These are phyloP conservation scores for Platichthys stellatus DNA, from an alignment of 2,113 vertebrate species.

Conservation along the genomic window DNA sequence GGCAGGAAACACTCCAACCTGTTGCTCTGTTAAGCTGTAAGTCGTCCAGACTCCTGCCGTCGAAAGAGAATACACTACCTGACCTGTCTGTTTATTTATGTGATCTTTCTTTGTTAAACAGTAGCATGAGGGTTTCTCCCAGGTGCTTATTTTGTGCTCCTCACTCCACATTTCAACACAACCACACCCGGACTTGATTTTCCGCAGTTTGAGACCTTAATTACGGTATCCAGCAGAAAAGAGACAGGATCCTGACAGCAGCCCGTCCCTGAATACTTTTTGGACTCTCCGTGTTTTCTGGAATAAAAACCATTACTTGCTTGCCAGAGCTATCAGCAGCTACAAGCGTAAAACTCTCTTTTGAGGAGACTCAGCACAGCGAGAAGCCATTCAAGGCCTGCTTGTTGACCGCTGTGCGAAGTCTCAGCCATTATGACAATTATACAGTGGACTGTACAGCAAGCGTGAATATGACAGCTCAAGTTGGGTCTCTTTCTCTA, in stretches of 20 bases:
- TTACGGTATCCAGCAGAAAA: slow-evolving; percentile 47
- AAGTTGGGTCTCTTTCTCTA: slow-evolving; percentile 7
- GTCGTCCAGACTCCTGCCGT: background rate
- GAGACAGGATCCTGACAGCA: slow-evolving; percentile 28
- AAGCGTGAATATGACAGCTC: slow-evolving; percentile 12
- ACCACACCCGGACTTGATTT: slow-evolving; percentile 63
- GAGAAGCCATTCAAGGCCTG: slow-evolving; percentile 46
- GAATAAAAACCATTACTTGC: slow-evolving; percentile 32
- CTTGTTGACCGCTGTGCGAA: slow-evolving; percentile 50
- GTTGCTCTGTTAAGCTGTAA: too few relatives aligned
- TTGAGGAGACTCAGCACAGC: slow-evolving; percentile 34
- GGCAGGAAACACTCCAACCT: too few relatives aligned
- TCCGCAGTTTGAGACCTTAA: slow-evolving; percentile 59
- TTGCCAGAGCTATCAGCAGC: slow-evolving; percentile 45
- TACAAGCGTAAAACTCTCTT: slow-evolving; percentile 20
- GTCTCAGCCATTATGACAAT: slow-evolving; percentile 52
- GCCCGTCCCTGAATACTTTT: slow-evolving; percentile 26
- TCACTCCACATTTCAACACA: slow-evolving; percentile 35
- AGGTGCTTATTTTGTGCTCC: slow-evolving; percentile 58
- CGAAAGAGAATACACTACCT: too few relatives aligned
- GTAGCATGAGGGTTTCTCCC: slow-evolving; percentile 26
- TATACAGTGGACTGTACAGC: slow-evolving; percentile 16
- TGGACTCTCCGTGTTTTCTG: slow-evolving; percentile 38
- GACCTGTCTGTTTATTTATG: slow-evolving; percentile 22
- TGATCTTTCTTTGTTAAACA: slow-evolving; percentile 13